Conservation (phyloP, 92 coral and sea anemone species). For the Nematostella vectensis region DNA sequence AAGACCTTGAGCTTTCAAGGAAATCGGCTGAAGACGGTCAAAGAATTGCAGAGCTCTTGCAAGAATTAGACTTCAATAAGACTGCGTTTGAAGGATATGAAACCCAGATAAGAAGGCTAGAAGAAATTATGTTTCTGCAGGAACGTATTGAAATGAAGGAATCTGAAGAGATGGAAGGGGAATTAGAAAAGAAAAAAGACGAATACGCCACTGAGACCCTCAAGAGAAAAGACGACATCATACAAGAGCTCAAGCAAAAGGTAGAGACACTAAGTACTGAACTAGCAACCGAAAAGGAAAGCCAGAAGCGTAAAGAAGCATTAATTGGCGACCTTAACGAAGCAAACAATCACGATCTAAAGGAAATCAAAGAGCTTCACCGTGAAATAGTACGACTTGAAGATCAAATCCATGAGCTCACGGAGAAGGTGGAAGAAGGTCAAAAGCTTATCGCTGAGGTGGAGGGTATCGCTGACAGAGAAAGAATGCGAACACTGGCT, state of each 20-base stretch:
- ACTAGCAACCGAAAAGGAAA: conserved; percentile 48
- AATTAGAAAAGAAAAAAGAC: conserved; percentile 39
- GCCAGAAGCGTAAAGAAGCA: conserved; percentile 43
- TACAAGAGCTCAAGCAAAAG: conserved; percentile 26
- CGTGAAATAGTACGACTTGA: conserved; percentile 26
- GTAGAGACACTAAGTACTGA: conserved; percentile 51
- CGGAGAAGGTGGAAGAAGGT: conserved; percentile 64
- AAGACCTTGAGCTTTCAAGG: conserved; percentile 19
- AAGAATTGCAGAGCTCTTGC: conserved; percentile 32
- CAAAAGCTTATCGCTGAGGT: conserved; percentile 62
- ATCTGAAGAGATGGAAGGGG: conserved; percentile 26
- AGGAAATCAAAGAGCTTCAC: conserved; percentile 39
- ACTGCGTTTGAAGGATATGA: conserved; percentile 15
- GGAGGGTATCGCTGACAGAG: conserved; percentile 68
- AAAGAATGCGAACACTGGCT: conserved; percentile 58
- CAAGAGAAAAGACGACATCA: conserved; percentile 38
- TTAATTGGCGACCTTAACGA: conserved; percentile 55
- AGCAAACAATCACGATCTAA: conserved; percentile 40
- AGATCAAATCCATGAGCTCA: conserved; percentile 61
- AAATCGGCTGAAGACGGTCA: conserved; percentile 46
- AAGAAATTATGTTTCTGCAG: conserved; percentile 43
- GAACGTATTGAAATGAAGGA: conserved; percentile 26
- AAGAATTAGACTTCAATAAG: conserved; percentile 26
- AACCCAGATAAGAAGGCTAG: conserved; percentile 35
- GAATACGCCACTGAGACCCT: conserved; percentile 45